Evolutionary conservation across 2,797 vertebrate genomes (phyloP).

Genomic region (Halcyon leucocephala): DNA sequence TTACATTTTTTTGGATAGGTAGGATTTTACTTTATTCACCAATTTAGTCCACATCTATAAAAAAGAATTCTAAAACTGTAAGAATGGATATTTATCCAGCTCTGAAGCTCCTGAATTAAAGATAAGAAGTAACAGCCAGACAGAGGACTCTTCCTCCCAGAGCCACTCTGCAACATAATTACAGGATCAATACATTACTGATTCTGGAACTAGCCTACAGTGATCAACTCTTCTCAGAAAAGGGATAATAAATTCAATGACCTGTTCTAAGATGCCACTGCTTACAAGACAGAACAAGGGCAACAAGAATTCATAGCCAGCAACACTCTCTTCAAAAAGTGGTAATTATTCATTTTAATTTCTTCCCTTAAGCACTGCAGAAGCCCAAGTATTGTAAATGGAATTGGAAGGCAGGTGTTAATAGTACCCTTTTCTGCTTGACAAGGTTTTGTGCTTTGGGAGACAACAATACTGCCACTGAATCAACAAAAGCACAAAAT

Average conservation of each 20-base stretch:
- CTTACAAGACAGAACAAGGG: slow-evolving; percentile 33
- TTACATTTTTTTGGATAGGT: neutral
- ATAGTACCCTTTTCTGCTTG: neutral
- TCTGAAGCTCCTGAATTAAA: slow-evolving; percentile 27
- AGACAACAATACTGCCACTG: neutral
- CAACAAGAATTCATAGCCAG: slow-evolving; percentile 26
- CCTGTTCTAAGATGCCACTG: neutral
- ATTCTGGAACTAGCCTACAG: slow-evolving; percentile 25
- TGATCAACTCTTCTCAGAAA: slow-evolving; percentile 29
- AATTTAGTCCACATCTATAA: neutral
- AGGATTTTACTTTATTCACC: neutral
- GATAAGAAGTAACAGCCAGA: neutral
- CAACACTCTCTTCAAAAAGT: slow-evolving; percentile 5
- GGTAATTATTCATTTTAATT: slow-evolving; percentile 34
- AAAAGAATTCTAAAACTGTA: neutral
- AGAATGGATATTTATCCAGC: neutral
- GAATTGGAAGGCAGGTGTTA: slow-evolving; percentile 26
- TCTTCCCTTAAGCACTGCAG: neutral
- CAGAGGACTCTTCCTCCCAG: neutral
- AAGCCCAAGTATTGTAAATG: neutral
- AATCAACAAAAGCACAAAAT: neutral
- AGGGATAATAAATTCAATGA: slow-evolving; percentile 27
- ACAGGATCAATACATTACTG: slow-evolving; percentile 23
- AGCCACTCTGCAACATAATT: slow-evolving; percentile 9
- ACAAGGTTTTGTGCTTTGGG: neutral